Evolutionary conservation across 2,797 vertebrate genomes (phyloP).

Genomic region (Chaunax sp.): DNA sequence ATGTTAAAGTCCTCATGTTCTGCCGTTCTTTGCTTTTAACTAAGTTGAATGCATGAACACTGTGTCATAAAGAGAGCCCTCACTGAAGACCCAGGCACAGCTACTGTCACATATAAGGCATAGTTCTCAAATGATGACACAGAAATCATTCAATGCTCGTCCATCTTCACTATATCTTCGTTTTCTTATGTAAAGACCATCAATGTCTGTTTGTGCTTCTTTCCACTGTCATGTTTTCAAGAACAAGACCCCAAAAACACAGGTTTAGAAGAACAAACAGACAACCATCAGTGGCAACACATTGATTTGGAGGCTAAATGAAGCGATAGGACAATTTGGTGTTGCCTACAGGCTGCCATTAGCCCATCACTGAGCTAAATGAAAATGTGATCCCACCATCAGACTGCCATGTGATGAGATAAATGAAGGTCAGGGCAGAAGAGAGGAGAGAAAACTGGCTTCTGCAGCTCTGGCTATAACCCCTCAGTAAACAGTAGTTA

Average conservation of each 20-base stretch:
- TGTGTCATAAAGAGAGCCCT: slow-evolving; percentile 4
- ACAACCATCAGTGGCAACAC: slow-evolving; percentile 29
- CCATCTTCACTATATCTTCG: not conserved
- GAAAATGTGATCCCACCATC: slow-evolving; percentile 50
- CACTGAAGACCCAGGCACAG: not conserved
- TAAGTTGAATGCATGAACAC: too few species aligned
- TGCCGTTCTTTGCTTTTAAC: not conserved
- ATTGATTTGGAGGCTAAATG: slow-evolving; percentile 65
- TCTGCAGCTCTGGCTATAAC: slow-evolving; percentile 12
- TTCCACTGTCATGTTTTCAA: slow-evolving; percentile 16
- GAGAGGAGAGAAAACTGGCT: slow-evolving; percentile 17
- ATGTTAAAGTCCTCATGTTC: not conserved
- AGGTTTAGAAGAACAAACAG: slow-evolving; percentile 21
- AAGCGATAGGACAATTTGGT: slow-evolving; percentile 37
- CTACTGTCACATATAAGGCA: slow-evolving; percentile 1
- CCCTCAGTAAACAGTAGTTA: slow-evolving; percentile 28
- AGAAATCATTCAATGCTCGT: not conserved
- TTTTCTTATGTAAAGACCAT: too few species aligned
- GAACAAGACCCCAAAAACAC: slow-evolving; percentile 11
- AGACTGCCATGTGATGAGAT: slow-evolving; percentile 41
- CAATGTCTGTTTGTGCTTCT: slow-evolving; percentile 4
- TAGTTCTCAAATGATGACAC: slow-evolving; percentile 21
- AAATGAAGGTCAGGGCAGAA: slow-evolving; percentile 43
- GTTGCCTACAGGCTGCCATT: slow-evolving; percentile 62
- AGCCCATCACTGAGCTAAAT: slow-evolving; percentile 42